Conservation (phyloP, 2,113 vertebrate genomes). For the Thunnus thynnus region DNA sequence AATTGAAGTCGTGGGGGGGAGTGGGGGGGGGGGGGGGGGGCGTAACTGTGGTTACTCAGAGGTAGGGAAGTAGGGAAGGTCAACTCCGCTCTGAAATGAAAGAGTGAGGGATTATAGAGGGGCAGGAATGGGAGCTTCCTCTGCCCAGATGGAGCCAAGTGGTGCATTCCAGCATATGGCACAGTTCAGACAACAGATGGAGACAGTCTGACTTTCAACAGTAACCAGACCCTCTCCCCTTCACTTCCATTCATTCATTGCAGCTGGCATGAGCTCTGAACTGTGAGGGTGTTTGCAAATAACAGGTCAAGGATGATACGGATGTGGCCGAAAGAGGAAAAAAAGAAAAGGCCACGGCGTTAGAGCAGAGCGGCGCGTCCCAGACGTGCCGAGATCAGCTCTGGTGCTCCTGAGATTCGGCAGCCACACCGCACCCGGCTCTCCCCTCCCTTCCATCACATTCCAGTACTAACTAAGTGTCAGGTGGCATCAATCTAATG, state of each 20-base stretch:
- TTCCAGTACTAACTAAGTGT: conserved; percentile 82
- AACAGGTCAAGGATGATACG: conserved; percentile 17
- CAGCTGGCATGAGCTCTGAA: conserved; percentile 25
- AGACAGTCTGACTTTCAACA: conserved; percentile 59
- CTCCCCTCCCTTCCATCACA: conserved; percentile 67
- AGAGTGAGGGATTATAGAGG: conserved; percentile 11
- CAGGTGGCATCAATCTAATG: conserved; percentile 83
- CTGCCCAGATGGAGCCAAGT: conserved; percentile 58
- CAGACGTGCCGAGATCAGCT: conserved; percentile 49
- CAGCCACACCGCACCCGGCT: conserved; percentile 60
- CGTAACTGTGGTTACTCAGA: conserved; percentile 39
- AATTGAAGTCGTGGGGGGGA: conserved; percentile 23
- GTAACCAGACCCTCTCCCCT: conserved; percentile 43
- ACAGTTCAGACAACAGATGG: conserved; percentile 76
- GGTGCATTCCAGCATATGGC: conserved; percentile 76
- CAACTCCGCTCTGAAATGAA: conserved; percentile 36
- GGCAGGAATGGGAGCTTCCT: conserved; percentile 29
- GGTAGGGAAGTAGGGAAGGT: conserved; percentile 47
- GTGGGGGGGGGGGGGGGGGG: not conserved
- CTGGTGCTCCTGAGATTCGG: conserved; percentile 59
- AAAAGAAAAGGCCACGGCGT: not conserved
- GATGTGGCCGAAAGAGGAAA: not conserved
- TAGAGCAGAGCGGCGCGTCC: conserved; percentile 35
- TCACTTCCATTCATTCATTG: conserved; percentile 12
- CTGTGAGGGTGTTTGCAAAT: conserved; percentile 8